Evolutionary conservation across 2,888 invertebrate species (phyloP), one percentile per base, ranked within the genome.

Genomic region (Athalia cordata): DNA sequence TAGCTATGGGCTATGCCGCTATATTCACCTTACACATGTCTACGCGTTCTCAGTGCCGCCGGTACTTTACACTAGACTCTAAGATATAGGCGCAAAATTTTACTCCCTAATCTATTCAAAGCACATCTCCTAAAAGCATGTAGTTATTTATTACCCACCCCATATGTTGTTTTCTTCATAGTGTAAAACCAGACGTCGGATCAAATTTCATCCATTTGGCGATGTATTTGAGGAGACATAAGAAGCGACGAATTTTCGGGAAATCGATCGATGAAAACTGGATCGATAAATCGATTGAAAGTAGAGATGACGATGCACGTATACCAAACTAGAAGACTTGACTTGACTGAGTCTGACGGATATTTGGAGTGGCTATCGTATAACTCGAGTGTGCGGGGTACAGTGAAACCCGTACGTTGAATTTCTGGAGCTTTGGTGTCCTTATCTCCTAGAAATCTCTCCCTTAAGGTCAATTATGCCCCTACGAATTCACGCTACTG

Each of bases 401-500:
- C 59, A 13, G 72, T 59, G 72, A 72, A 72, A 45, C 72, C 52
- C 72, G 57, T 72, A 59, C 72, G 59, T n/a, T n/a, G 29, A 29
- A 29, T 29, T 29, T 29, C 29, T 29, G 29, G 29, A 29, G 29
- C 59, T 72, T 9, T 47, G 72, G 72, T 29, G 72, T 72, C 57
- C 72, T 72, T 72, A 72, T 72, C 72, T 72, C 72, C 57, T 72
- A 77, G 49, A 50, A 62, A 75, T 67, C 65, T 77, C 61, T 67
- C 67, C 77, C 77, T 57, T 52, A 75, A 75, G 78, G 59, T 76
- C 78, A 75, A 78, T 78, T 78, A 78, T 76, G 57, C 64, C 79
- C 75, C 79, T 57, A 79, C 78, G 80, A 81, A 81, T 81, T 80
- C 79, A 75, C 80, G 75, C 55, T 47, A 77, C 75, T 62, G 62